Evolutionary conservation across 2,797 vertebrate genomes (phyloP).

Genomic region (Oreonectes daqikongensis): DNA sequence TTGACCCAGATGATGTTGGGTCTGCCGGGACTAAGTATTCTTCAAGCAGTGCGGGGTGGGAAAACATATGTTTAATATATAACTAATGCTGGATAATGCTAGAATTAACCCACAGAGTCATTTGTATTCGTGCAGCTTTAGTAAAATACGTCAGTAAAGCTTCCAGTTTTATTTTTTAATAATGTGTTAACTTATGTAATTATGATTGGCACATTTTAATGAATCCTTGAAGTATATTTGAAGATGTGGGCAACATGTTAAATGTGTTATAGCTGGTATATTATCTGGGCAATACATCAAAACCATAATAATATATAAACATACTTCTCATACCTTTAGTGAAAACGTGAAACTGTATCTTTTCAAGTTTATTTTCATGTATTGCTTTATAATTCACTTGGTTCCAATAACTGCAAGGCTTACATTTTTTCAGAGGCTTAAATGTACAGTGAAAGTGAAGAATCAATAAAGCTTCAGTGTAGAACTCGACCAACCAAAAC

Average conservation of each 20-base stretch:
- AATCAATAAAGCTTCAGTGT: slow-evolving; percentile 37
- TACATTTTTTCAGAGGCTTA: slow-evolving; percentile 30
- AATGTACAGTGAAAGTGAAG: slow-evolving; percentile 36
- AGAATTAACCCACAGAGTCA: background rate
- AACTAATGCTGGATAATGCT: background rate
- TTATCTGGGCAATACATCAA: slow-evolving; percentile 18
- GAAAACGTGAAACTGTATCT: background rate
- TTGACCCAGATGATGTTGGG: slow-evolving; percentile 53
- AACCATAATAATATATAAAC: slow-evolving; percentile 24
- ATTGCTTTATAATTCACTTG: slow-evolving; percentile 33
- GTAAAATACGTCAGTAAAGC: background rate
- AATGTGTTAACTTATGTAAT: background rate
- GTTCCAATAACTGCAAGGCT: slow-evolving; percentile 20
- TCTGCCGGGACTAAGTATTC: slow-evolving; percentile 39
- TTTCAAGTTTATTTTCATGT: slow-evolving; percentile 43
- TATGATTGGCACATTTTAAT: slow-evolving; percentile 4
- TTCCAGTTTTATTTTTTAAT: no score
- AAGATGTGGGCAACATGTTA: background rate
- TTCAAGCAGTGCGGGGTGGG: slow-evolving; percentile 11
- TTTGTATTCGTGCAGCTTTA: background rate
- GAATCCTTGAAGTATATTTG: background rate
- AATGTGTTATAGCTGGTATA: slow-evolving; percentile 14
- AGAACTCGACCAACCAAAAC: slow-evolving; percentile 39
- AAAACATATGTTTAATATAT: slow-evolving; percentile 20
- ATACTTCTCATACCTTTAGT: slow-evolving; percentile 28